Conservation (phyloP, 1,140 invertebrate genomes). For the Cyclargus thomasi region DNA sequence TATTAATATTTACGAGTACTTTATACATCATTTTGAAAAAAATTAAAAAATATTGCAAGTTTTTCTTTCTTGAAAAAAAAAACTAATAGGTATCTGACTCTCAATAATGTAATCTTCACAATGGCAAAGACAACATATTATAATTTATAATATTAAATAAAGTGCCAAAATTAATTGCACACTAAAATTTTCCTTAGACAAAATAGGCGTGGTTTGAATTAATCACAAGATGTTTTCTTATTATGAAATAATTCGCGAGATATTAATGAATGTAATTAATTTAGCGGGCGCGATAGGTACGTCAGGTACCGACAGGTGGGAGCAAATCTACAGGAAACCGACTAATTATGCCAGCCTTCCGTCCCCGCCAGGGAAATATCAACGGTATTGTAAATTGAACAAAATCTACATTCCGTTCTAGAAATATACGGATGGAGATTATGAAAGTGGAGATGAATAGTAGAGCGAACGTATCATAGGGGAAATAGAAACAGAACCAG, state of each 20-base stretch:
- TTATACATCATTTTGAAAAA: no score
- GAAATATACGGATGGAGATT: neutral
- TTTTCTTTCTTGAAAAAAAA: no score
- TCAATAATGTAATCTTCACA: neutral
- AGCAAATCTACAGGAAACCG: slow-evolving; percentile 68
- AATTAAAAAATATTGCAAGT: no score
- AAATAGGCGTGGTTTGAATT: slow-evolving; percentile 1
- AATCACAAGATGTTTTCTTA: slow-evolving; percentile 14
- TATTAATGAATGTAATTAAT: slow-evolving; percentile 70
- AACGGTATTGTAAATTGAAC: slow-evolving; percentile 44
- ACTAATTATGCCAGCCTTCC: slow-evolving; percentile 58
- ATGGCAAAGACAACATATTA: neutral
- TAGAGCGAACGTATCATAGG: no score
- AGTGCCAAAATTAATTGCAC: neutral
- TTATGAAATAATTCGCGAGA: slow-evolving; percentile 42
- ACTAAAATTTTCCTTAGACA: neutral
- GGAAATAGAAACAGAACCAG: no score
- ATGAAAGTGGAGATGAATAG: neutral
- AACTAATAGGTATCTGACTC: no score
- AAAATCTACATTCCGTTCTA: slow-evolving; percentile 43
- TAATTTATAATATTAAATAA: neutral
- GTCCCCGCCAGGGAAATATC: slow-evolving; percentile 36
- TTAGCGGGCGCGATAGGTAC: slow-evolving; percentile 48
- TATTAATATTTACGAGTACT: no score
- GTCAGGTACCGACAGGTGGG: slow-evolving; percentile 63